Conservation (phyloP, 2,113 vertebrate genomes). For the Microtus pennsylvanicus region DNA sequence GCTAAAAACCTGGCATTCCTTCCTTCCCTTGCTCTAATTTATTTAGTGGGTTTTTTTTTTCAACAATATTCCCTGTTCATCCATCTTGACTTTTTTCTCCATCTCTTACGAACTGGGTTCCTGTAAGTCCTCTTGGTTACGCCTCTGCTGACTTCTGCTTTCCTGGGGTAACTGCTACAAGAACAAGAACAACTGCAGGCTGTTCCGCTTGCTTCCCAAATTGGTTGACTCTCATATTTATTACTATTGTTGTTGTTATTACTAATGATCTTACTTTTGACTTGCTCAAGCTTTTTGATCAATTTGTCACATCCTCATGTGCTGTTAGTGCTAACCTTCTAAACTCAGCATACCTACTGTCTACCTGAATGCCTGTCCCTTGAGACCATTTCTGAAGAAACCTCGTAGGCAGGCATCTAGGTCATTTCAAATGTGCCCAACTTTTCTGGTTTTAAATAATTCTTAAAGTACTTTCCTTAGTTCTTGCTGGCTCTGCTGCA, state of each 20-base stretch:
- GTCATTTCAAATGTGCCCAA: neutral
- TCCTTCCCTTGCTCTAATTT: neutral
- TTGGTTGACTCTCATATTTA: neutral
- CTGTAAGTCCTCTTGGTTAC: neutral
- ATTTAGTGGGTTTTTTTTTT: neutral
- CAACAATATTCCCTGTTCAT: neutral
- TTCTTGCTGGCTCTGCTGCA: neutral
- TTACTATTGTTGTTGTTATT: no score
- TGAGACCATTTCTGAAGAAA: neutral
- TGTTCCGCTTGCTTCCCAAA: neutral
- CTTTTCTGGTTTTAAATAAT: slow-evolving; percentile 8
- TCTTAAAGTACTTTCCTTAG: neutral
- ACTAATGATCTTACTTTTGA: neutral
- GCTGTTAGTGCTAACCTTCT: neutral
- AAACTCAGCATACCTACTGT: neutral
- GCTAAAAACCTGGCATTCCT: neutral
- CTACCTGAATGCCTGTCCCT: neutral
- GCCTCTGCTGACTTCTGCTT: neutral
- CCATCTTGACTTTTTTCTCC: neutral
- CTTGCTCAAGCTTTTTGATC: neutral
- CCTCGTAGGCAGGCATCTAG: neutral
- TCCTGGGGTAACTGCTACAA: neutral
- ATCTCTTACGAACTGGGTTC: neutral
- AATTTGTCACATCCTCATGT: neutral
- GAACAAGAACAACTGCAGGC: neutral